Base-by-base conservation (phyloP, 2,797 vertebrate species). In the Spondyliosoma cantharus region DNA sequence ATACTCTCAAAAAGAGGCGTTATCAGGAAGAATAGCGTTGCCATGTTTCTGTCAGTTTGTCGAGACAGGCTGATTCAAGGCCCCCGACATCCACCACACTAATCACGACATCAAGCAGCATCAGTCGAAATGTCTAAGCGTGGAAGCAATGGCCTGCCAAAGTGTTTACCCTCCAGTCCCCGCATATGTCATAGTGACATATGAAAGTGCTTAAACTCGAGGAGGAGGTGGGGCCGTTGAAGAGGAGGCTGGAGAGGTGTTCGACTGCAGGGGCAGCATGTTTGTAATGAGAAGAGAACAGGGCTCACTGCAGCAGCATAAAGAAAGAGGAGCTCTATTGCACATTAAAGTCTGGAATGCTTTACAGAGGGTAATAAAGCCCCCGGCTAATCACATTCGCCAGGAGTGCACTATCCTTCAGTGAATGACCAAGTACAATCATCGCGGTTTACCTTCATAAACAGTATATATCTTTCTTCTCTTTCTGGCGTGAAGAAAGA, bases 301-400 rank as follows among this genome's bases (percentile, higher is more conserved):
- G 80, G 61, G 61, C 70, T 80, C 88, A 90, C 83, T 92, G 91
- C 92, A 91, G 92, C 90, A 74, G 76, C 83, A 91, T 93, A 93
- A 93, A 93, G 89, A 90, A 90, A 86, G 77, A 79, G 70, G 83
- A 91, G 85, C 81, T 90, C 89, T 89, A 89, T 87, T 80, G 89
- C 89, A 88, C 93, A 95, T 95, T 93, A 94, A 93, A 92, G 92
- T 89, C 88, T 82, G 80, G 86, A 89, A 90, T 94, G 91, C 91
- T 95, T 95, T 93, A 94, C 92, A 86, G 89, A 80, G 63, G 83
- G 90, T 89, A 92, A 94, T 94, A 94, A 95, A 95, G 87, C 86
- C 81, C 59, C 61, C 13, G 54, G 90, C 91, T 94, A 94, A 95
- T 94, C 94, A 93, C 91, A 91, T 87, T 88, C 86, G 54, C 90